Evolutionary conservation across 2,888 invertebrate genomes (phyloP), one percentile per base, ranked within the genome.

Genomic region (Synanthedon vespiformis): DNA sequence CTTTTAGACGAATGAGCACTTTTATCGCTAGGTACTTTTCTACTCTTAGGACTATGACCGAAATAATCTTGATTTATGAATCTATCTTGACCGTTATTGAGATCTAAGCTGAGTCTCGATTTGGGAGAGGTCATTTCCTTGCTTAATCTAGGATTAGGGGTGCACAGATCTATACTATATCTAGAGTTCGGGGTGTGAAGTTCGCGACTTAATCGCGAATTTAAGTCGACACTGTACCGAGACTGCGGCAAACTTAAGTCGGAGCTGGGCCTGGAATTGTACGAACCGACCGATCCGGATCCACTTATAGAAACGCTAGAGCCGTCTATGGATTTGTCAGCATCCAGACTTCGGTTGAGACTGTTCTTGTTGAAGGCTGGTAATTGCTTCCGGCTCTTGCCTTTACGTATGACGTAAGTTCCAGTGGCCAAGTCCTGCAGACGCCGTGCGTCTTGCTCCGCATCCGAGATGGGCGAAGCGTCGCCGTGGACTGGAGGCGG

Each of bases 381-480:
- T 61, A 93, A 74, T 52, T 91, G 89, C 70, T 92, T 92, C 50
- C 93, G 83, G 60, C 92, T 92, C 66, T 92, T 90, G 51, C 93
- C 93, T 57, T 92, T 91, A 49, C 95, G 88, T 56, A 95, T 93
- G 44, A 95, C 91, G 69, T 95, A 95, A n/a, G 95, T 95, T 40
- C 94, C 94, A 57, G 90, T 79, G 3, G 80, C 76, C 48, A 80
- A 61, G 57, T 83, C 85, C 57, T 78, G 79, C 40, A 63, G 58
- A 41, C 81, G 72, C 49, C 86, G 74, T 14, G 66, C 63, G 53
- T 88, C 87, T 8, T 73, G 65, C 53, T 88, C 87, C 34, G 63
- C 74, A 68, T 93, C 93, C 5, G 93, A 92, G 60, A 89, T 90
- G 4, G 93, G 92, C 1, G 93, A 93, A 10, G 90, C 89, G 6